A percentile compares a stretch with the other conserved stretches of the same genome.
Evolutionary conservation across 2,113 vertebrate species (phyloP).

Genomic region (Cisticola juncidis): DNA sequence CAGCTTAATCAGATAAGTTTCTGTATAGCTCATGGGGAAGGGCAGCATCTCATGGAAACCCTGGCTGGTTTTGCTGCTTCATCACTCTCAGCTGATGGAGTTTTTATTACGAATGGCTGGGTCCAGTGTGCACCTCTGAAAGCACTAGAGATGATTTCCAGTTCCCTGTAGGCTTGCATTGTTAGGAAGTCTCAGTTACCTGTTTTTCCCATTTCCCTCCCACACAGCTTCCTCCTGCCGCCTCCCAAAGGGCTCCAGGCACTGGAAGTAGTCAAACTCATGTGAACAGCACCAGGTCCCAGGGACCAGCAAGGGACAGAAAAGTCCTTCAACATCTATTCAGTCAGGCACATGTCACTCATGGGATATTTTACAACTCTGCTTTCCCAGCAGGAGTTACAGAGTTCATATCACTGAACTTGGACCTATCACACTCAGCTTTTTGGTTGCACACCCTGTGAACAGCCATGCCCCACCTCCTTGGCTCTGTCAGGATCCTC

Average conservation of each 20-base stretch:
- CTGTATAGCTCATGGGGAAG: neutral
- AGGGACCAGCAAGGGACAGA: rapidly evolving
- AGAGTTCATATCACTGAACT: neutral
- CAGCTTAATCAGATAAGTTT: neutral
- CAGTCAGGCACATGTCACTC: neutral
- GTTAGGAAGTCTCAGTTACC: neutral
- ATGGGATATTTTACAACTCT: neutral
- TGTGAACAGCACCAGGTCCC: neutral
- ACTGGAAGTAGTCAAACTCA: neutral
- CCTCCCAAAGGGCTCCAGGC: neutral
- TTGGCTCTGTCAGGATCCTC: rapidly evolving
- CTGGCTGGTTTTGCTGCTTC: neutral
- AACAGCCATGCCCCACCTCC: neutral
- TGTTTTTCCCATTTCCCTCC: neutral
- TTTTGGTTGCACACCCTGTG: neutral
- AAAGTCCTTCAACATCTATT: neutral
- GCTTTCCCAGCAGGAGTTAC: neutral
- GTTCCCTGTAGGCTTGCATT: neutral
- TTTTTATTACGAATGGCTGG: neutral
- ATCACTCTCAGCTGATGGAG: neutral
- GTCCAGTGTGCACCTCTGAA: neutral
- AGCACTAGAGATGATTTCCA: neutral
- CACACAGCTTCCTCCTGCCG: neutral
- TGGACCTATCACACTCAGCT: rapidly evolving
- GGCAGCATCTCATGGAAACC: neutral